A percentile compares a stretch with the other conserved stretches of the same genome.
Conservation (phyloP, 2,113 vertebrate genomes). For the Tonatia bakeri region DNA sequence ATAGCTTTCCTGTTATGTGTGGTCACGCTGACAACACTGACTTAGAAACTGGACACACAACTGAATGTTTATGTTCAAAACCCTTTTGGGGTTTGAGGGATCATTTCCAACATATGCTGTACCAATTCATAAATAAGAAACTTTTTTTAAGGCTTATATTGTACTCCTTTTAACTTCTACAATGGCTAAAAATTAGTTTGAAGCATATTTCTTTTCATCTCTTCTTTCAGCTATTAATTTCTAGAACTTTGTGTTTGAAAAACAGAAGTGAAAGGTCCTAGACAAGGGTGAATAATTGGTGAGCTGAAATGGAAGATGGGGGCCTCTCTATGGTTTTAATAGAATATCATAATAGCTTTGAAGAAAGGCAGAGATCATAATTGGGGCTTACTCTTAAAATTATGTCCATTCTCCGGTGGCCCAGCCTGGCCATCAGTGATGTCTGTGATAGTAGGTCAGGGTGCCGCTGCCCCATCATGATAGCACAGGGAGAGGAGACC, state of each 20-base stretch:
- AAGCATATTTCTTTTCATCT: neutral
- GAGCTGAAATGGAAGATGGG: neutral
- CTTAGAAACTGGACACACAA: neutral
- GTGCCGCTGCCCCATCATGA: neutral
- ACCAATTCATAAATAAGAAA: neutral
- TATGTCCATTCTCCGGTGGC: neutral
- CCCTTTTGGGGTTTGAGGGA: neutral
- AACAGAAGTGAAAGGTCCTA: neutral
- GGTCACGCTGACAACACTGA: neutral
- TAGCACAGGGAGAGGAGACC: neutral
- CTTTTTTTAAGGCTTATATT: neutral
- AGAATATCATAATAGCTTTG: neutral
- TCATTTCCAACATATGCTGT: neutral
- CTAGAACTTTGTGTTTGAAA: constrained; percentile 24
- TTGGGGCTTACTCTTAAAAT: neutral
- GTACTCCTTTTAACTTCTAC: neutral
- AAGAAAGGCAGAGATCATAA: neutral
- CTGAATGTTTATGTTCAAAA: neutral
- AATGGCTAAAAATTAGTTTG: neutral
- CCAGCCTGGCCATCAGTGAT: rapidly evolving
- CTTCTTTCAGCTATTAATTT: constrained; percentile 16
- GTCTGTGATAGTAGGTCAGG: neutral
- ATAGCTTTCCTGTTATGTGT: neutral
- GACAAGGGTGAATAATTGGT: neutral
- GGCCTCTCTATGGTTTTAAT: neutral